Conservation (phyloP, 2,888 invertebrate species). For the Apotomis capreana region DNA sequence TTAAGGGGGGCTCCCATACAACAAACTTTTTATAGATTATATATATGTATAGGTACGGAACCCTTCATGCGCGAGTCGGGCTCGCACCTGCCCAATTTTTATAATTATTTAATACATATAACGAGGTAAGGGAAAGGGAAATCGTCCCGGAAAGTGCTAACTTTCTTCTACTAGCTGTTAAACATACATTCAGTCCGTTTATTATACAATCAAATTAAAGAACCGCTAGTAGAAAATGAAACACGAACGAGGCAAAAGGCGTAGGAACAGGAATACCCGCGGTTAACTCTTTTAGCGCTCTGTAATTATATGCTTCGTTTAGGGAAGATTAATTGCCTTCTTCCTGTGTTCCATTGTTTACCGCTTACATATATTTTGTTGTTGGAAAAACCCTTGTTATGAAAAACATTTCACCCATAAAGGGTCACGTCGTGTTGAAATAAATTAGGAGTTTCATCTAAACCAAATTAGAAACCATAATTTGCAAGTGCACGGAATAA, state of each 20-base stretch:
- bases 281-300: constrained; percentile 49
- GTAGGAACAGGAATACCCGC: constrained; percentile 32
- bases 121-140: no score
- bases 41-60: no score
- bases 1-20: no score
- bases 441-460: constrained; percentile 24
- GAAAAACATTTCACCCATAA: constrained; percentile 23
- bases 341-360: constrained; percentile 55
- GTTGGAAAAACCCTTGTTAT: constrained; percentile 36
- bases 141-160: no score
- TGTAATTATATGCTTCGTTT: constrained; percentile 48
- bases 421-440: constrained; percentile 18
- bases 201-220: no score
- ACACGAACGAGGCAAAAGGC: constrained; percentile 12
- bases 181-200: no score
- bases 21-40: no score
- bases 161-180: no score
- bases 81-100: no score
- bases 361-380: constrained; percentile 51
- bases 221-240: no score
- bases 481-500: constrained; percentile 7
- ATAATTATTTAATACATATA: no score
- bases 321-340: constrained; percentile 53
- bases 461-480: constrained; percentile 18
- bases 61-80: no score